These are phyloP conservation scores for Mus minutoides DNA, from an alignment of 2,797 vertebrate species.

Conservation along the genomic window DNA sequence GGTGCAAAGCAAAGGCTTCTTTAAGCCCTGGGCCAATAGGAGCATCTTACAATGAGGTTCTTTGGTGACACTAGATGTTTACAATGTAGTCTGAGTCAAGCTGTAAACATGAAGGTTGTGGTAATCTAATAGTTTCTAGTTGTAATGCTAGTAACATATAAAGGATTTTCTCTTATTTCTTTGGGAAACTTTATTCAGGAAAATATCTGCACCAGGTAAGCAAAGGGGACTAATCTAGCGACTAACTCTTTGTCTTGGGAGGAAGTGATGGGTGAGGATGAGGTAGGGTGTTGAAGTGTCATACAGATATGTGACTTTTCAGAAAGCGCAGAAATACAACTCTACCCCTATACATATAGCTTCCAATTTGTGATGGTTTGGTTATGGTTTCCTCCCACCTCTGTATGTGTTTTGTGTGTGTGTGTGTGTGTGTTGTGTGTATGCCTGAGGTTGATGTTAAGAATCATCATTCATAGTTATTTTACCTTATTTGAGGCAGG, in stretches of 20 bases:
- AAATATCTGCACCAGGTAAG: background rate
- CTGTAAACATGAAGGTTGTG: background rate
- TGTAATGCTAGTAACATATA: background rate
- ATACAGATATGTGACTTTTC: background rate
- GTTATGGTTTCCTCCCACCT: too few relatives aligned
- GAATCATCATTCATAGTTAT: background rate
- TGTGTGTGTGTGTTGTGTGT: too few relatives aligned
- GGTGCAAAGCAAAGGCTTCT: background rate
- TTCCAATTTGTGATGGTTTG: background rate
- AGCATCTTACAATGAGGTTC: background rate
- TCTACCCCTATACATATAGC: background rate
- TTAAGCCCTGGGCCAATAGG: background rate
- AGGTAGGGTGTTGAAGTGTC: background rate
- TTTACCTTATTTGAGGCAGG: background rate
- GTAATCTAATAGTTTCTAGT: background rate
- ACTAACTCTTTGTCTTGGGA: background rate
- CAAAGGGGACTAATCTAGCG: background rate
- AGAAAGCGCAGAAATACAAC: background rate
- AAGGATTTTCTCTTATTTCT: slow-evolving; percentile 22
- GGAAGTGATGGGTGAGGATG: background rate
- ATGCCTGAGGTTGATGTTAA: background rate
- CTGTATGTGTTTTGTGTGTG: background rate
- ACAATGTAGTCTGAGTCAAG: background rate
- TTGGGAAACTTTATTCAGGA: background rate
- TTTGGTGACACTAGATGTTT: background rate